Conservation (phyloP, 1,140 invertebrate species). For the Aphis gossypii region DNA sequence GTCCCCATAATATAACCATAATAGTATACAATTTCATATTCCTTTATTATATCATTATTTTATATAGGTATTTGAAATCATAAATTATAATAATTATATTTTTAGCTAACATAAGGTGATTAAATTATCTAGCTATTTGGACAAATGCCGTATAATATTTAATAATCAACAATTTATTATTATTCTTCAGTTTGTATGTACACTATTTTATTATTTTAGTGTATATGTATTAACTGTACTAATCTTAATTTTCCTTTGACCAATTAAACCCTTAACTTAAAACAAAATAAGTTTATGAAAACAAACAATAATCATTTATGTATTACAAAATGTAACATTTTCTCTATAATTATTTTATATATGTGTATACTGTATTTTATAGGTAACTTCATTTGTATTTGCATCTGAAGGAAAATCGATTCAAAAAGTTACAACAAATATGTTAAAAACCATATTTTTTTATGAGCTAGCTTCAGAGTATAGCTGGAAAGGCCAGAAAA, state of each 20-base stretch:
- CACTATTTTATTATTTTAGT: too few relatives aligned
- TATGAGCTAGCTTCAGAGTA: neutral
- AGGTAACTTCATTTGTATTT: neutral
- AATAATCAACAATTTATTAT: neutral
- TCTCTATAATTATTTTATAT: neutral
- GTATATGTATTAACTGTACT: too few relatives aligned
- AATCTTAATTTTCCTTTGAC: too few relatives aligned
- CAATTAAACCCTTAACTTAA: too few relatives aligned
- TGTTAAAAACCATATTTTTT: slow-evolving; percentile 25
- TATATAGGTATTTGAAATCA: neutral
- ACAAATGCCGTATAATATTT: neutral
- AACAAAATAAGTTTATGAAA: neutral
- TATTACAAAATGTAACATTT: neutral
- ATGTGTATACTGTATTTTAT: neutral
- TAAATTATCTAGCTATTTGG: neutral
- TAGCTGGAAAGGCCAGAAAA: slow-evolving; percentile 22
- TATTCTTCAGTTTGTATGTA: too few relatives aligned
- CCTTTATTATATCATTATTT: neutral
- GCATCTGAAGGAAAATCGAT: neutral
- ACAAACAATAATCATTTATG: neutral
- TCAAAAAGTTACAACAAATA: neutral
- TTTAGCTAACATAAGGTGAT: neutral
- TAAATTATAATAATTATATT: neutral
- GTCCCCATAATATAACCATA: neutral
- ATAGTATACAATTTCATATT: neutral